Percentiles rank a stretch among this genome's conserved stretches.
These are phyloP conservation scores for Montipora foliosa DNA, from an alignment of 64 coral and sea anemone genomes.

Conservation along the genomic window DNA sequence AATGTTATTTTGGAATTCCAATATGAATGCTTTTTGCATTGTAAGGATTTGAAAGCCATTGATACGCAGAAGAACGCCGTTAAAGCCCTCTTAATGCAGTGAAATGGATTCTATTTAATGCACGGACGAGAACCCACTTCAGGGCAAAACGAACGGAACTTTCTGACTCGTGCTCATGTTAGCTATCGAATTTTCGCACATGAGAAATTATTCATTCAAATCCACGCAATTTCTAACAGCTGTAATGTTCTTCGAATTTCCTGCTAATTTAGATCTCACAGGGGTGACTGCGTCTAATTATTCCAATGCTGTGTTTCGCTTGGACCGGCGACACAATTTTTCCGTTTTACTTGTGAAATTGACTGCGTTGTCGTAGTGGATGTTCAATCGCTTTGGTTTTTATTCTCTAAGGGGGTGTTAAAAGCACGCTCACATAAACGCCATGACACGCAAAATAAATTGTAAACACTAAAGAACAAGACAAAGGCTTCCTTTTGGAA, in stretches of 20 bases:
- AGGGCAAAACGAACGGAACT: neutral
- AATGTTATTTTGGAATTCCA: neutral
- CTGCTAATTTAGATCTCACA: conserved; percentile 13
- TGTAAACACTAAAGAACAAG: neutral
- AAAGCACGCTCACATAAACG: neutral
- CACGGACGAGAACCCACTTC: neutral
- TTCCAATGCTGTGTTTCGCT: neutral
- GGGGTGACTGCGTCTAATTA: neutral
- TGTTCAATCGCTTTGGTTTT: neutral
- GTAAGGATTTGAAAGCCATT: neutral
- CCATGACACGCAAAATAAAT: neutral
- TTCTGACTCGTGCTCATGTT: neutral
- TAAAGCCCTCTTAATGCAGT: neutral
- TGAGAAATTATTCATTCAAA: neutral
- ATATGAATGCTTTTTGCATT: neutral
- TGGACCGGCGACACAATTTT: neutral
- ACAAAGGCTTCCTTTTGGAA: neutral
- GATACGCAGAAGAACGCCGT: neutral
- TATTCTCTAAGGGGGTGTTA: neutral
- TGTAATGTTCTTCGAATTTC: conserved; percentile 28
- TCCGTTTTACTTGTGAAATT: neutral
- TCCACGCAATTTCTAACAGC: conserved; percentile 6
- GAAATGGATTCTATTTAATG: neutral
- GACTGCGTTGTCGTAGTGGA: neutral
- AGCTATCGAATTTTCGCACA: neutral